phyloP scores from a whole-genome alignment of 30 jellyfish, hydroid and myxozoan genomes.

The Aurelia coerulea region DNA sequence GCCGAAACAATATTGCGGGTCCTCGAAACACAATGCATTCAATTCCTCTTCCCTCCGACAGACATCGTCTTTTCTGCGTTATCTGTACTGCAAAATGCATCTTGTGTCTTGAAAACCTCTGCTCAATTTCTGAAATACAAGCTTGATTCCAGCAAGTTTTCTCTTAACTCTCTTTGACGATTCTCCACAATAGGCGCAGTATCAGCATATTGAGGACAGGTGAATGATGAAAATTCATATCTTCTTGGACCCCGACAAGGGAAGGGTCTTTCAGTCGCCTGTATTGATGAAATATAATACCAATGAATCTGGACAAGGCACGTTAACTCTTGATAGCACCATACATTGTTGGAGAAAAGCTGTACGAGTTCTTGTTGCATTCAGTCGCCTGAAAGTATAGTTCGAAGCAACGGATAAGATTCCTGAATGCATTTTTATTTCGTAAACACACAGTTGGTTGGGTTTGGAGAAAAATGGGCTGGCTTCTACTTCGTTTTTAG shows the following conservation, averaged over 20 bases:
- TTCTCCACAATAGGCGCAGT: constrained; percentile 29
- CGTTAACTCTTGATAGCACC: constrained; percentile 34
- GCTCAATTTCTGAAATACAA: constrained; percentile 24
- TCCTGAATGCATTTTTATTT: too few species aligned
- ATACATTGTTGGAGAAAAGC: constrained; percentile 30
- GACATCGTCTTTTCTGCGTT: too few species aligned
- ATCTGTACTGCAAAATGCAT: too few species aligned
- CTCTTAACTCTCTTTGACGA: constrained; percentile 66
- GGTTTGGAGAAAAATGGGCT: neutral
- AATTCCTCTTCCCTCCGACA: too few species aligned
- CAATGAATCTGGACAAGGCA: neutral
- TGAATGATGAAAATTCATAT: constrained; percentile 17
- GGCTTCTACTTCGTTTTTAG: too few species aligned
- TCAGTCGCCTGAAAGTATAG: constrained; percentile 30
- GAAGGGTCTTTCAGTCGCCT: constrained; percentile 33
- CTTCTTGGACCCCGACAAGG: neutral
- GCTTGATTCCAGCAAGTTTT: constrained; percentile 68
- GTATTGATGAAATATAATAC: constrained; percentile 42
- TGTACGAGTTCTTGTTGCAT: constrained; percentile 21
- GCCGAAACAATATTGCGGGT: too few species aligned
- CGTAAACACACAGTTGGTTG: neutral
- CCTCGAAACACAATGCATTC: too few species aligned
- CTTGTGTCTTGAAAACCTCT: neutral
- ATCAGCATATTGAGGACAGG: neutral
- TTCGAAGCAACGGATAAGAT: neutral